phyloP scores from a whole-genome alignment of 2,888 invertebrate species.

The Trichogramma dendrolimi region DNA sequence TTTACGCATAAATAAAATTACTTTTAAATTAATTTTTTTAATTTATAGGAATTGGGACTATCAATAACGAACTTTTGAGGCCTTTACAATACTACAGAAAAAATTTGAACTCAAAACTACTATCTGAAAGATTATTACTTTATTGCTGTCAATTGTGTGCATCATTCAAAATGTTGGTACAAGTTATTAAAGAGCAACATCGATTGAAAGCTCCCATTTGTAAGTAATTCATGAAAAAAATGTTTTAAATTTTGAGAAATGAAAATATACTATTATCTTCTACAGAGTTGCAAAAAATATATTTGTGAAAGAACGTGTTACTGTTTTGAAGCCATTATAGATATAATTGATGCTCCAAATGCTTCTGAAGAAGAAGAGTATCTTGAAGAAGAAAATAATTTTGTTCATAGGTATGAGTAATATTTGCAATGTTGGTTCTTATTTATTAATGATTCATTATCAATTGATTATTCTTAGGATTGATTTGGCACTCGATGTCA shows the following conservation, averaged over 20 bases:
- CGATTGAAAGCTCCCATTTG: constrained; percentile 43
- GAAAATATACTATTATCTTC: constrained; percentile 13
- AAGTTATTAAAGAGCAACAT: constrained; percentile 45
- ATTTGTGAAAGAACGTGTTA: constrained; percentile 44
- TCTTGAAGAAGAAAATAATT: constrained; percentile 44
- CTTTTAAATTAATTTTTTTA: constrained; percentile 36
- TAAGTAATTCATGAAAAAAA: constrained; percentile 30
- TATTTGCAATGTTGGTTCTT: not conserved
- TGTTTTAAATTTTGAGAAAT: constrained; percentile 10
- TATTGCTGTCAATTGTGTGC: constrained; percentile 43
- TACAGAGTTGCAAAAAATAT: constrained; percentile 46
- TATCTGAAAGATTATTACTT: constrained; percentile 42
- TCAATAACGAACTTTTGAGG: constrained; percentile 43
- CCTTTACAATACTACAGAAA: constrained; percentile 42
- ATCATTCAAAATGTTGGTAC: constrained; percentile 42
- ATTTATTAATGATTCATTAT: not conserved
- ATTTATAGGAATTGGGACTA: constrained; percentile 43
- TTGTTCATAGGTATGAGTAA: constrained; percentile 43
- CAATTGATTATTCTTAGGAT: constrained; percentile 35
- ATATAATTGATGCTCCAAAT: constrained; percentile 39
- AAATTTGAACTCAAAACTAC: constrained; percentile 37
- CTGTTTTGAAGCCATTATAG: constrained; percentile 45
- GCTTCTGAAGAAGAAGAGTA: constrained; percentile 40
- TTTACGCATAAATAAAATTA: constrained; percentile 1
- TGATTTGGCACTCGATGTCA: constrained; percentile 46